A percentile compares a stretch with the other conserved stretches of the same genome.
These are phyloP conservation scores for Lutjanus argentimaculatus DNA, from an alignment of 2,797 vertebrate species.

Conservation along the genomic window DNA sequence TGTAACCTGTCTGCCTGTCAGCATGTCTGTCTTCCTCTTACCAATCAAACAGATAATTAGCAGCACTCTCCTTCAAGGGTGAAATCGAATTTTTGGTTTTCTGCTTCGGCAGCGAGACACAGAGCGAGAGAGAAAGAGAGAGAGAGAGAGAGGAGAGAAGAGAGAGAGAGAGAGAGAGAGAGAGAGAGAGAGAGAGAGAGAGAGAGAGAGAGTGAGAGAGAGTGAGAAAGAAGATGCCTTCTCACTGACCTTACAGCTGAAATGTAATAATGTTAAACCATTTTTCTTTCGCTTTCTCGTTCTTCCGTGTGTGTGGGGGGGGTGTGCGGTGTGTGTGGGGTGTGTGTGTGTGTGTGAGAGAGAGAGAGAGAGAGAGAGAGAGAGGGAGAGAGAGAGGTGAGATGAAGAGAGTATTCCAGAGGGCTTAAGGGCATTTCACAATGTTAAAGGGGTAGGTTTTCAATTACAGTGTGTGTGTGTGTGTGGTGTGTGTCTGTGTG, in stretches of 20 bases:
- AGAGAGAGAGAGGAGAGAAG: slow-evolving; percentile 6
- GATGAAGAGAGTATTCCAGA: slow-evolving; percentile 53
- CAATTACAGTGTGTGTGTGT: slow-evolving; percentile 58
- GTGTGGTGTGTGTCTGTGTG: slow-evolving; percentile 45
- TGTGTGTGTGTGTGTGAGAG: slow-evolving; percentile 14
- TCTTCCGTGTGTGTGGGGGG: slow-evolving; percentile 1
- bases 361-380: not conserved
- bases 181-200: no score
- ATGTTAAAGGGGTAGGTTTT: slow-evolving; percentile 69
- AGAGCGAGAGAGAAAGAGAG: slow-evolving; percentile 13
- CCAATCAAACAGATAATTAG: slow-evolving; percentile 46
- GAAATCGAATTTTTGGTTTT: slow-evolving; percentile 44
- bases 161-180: slow-evolving; percentile 11
- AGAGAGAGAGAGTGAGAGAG: no score
- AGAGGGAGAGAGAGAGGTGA: slow-evolving; percentile 20
- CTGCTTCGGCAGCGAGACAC: slow-evolving; percentile 25
- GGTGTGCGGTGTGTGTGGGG: slow-evolving; percentile 9
- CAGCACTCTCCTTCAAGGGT: slow-evolving; percentile 33
- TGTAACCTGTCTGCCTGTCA: not conserved
- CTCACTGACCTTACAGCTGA: slow-evolving; percentile 58
- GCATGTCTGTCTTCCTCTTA: not conserved
- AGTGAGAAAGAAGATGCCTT: no score
- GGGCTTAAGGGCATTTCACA: slow-evolving; percentile 66
- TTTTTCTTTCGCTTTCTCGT: slow-evolving; percentile 38
- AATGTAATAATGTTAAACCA: slow-evolving; percentile 59